Evolutionary conservation across 2,888 invertebrate genomes (phyloP).

Genomic region (Carcina quercana): DNA sequence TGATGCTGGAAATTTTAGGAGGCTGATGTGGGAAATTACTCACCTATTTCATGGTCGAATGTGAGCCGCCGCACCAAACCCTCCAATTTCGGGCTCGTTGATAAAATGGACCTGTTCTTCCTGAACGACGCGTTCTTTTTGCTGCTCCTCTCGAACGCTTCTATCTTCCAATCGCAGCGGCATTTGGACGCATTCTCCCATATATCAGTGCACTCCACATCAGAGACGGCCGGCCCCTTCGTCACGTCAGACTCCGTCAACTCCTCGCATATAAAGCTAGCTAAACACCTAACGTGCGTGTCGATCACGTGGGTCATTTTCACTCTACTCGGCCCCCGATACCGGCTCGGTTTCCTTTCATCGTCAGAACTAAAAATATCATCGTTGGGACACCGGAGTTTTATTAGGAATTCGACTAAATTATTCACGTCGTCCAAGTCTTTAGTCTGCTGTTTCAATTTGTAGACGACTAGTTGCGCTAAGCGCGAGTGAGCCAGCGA

Average conservation of each 20-base stretch:
- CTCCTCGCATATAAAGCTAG: slow-evolving; percentile 59
- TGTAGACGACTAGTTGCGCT: slow-evolving; percentile 76
- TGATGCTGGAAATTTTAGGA: neutral
- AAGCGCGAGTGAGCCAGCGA: slow-evolving; percentile 78
- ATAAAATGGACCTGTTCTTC: slow-evolving; percentile 65
- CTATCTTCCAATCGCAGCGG: slow-evolving; percentile 76
- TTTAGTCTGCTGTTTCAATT: slow-evolving; percentile 63
- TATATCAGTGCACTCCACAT: slow-evolving; percentile 69
- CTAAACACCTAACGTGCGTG: slow-evolving; percentile 53
- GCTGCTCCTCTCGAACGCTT: slow-evolving; percentile 62
- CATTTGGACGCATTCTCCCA: slow-evolving; percentile 77
- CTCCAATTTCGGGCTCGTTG: slow-evolving; percentile 57
- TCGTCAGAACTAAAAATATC: slow-evolving; percentile 77
- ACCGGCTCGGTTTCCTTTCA: slow-evolving; percentile 40
- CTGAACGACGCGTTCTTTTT: slow-evolving; percentile 70
- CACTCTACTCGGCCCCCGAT: slow-evolving; percentile 44
- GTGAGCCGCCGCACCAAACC: slow-evolving; percentile 54
- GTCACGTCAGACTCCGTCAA: slow-evolving; percentile 41
- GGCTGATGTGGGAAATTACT: too few relatives aligned
- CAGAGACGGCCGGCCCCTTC: slow-evolving; percentile 69
- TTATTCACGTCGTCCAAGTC: slow-evolving; percentile 55
- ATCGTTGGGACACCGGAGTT: slow-evolving; percentile 56
- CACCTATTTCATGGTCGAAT: slow-evolving; percentile 65
- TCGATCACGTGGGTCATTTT: slow-evolving; percentile 46
- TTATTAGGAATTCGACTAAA: slow-evolving; percentile 49